Evolutionary conservation across 1,140 invertebrate species (phyloP), one percentile per base, ranked within the genome.

Genomic region (Magallana ariakensis): DNA sequence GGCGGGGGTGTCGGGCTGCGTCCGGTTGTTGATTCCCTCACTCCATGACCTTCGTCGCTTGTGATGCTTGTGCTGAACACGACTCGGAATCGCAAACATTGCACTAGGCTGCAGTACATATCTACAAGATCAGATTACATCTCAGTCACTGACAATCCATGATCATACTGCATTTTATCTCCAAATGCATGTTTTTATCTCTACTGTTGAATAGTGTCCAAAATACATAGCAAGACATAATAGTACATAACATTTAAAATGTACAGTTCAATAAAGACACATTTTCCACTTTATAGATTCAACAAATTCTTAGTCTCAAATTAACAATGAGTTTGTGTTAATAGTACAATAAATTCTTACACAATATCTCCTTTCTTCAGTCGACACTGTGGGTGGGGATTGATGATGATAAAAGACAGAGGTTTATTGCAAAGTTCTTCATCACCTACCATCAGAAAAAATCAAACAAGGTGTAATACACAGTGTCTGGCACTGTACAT

Each of bases 91-190:
- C 33, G 92, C 92, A 87, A 89, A 90, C 92, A 93, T 93, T 57
- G 91, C 90, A 86, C 91, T 92, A 13, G 92, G 92, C 80, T 93
- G 92, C 53, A 93, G 90, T 15, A 93, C 92, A 88, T 93, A 93
- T 16, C 92, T 93, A 88, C n/a, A 70, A 62, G 80, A 55, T 46
- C 33, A 46, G 33, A 46, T 46, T 46, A 46, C 5, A 46, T 46
- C 33, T 46, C 33, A 5, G 33, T 46, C 33, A 46, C 33, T 46
- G 1, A 46, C 33, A 46, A 46, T 46, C 33, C 33, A 46, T 4
- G 33, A 46, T 46, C 33, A 46, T 46, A 5, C 5, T 4, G 33
- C 33, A 46, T 46, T 46, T 46, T 46, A 46, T 46, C 33, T 46
- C 5, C 3, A 46, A 46, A 46, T 46, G 33, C 33, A 46, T 46